Conservation (phyloP, 1,140 invertebrate species). For the Chironomus tepperi region DNA sequence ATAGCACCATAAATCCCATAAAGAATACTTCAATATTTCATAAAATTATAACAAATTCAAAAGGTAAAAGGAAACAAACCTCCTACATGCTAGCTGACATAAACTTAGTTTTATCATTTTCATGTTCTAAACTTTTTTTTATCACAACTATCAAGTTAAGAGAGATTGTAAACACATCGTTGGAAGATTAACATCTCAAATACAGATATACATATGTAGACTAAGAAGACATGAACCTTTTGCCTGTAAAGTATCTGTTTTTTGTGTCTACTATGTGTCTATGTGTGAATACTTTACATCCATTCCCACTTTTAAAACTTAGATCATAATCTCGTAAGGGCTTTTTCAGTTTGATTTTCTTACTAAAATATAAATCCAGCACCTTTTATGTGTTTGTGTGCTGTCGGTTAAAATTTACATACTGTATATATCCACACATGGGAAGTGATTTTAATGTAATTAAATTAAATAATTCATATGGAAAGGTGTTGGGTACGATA, state of each 20-base stretch:
- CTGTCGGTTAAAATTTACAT: too few species aligned
- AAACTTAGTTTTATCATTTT: neutral
- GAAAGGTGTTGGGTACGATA: neutral
- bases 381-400: too few species aligned
- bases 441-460: constrained; percentile 22
- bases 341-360: too few species aligned
- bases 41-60: too few species aligned
- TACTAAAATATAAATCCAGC: too few species aligned
- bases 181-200: constrained; percentile 13
- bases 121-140: neutral
- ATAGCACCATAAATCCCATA: neutral
- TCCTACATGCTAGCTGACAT: neutral
- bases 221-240: neutral
- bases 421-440: neutral
- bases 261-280: neutral
- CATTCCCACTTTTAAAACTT: neutral
- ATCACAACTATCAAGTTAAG: neutral
- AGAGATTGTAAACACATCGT: constrained; percentile 3
- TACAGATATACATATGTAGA: neutral
- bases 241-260: neutral
- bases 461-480: constrained; percentile 23
- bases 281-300: neutral
- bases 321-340: neutral
- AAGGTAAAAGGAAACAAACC: neutral
- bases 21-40: neutral